A percentile compares a stretch with the other conserved stretches of the same genome.
These are phyloP conservation scores for Rhorus exstirpatorius DNA, from an alignment of 2,888 invertebrate species.

Conservation along the genomic window DNA sequence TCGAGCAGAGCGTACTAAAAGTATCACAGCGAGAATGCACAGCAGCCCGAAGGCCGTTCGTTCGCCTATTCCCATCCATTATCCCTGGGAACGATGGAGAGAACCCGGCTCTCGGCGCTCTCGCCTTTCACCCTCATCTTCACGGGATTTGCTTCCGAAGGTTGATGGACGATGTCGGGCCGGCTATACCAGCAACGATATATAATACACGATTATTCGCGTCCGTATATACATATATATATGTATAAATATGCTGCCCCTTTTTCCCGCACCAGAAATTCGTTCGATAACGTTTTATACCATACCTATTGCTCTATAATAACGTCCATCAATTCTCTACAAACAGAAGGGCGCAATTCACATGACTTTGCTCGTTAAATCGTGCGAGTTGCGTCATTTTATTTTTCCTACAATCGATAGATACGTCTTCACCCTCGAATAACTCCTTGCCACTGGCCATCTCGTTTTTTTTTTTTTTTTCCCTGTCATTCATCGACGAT, in stretches of 20 bases:
- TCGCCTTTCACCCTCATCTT: constrained; percentile 69
- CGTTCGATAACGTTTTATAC: constrained; percentile 56
- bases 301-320: constrained; percentile 34
- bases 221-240: not conserved
- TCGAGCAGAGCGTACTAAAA: constrained; percentile 4
- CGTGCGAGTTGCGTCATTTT: constrained; percentile 2
- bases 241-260: not conserved
- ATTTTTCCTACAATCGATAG: not conserved
- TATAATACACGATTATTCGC: constrained; percentile 3
- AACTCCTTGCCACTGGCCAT: constrained; percentile 17
- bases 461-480: not conserved
- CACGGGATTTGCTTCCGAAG: constrained; percentile 69
- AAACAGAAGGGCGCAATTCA: constrained; percentile 23
- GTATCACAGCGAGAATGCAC: not conserved
- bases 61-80: constrained; percentile 65
- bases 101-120: constrained; percentile 31
- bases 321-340: not conserved
- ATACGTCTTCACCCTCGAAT: constrained; percentile 19
- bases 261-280: constrained; percentile 20
- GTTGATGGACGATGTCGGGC: constrained; percentile 68
- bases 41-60: constrained; percentile 18
- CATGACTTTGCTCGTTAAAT: not conserved
- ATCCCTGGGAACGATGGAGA: constrained; percentile 27
- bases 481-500: constrained; percentile 26
- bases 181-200: constrained; percentile 28